Evolutionary conservation across 2,888 invertebrate genomes (phyloP), one percentile per base, ranked within the genome.

Genomic region (Ischnura elegans): DNA sequence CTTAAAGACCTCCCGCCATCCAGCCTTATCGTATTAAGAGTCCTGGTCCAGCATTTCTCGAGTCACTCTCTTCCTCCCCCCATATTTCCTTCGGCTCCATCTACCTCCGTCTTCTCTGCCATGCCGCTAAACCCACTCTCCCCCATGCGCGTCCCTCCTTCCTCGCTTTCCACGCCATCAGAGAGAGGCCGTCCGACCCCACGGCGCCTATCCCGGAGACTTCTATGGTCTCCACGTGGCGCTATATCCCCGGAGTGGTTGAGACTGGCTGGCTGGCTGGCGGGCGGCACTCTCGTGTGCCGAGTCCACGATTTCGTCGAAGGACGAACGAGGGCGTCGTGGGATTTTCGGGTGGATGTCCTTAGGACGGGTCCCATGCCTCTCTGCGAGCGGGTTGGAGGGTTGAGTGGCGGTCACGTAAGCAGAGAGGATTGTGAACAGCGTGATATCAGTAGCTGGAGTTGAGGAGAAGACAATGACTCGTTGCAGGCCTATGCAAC

Each of bases 151-250:
- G 3, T 16, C n/a, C 43, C 42, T 13, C 25, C 36, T 43, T 43
- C 8, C 43, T 45, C n/a, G 42, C 16, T 45, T 90, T 61, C 42
- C 61, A 25, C 61, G 51, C 36, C 87, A 87, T 87, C 87, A n/a
- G 47, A 47, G 5, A 51, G 19, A n/a, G 36, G 25, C 25, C 42
- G 87, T 55, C 87, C 36, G 87, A 55, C 87, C 87, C 87, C 55
- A 42, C 42, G 87, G 87, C 87, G 87, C 87, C 87, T 36, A 55
- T 51, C 87, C 36, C 87, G 19, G 87, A 51, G 29, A 46, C 51
- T 87, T 87, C 87, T 51, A 87, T 87, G 87, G 55, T 51, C 29
- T 87, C 29, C 87, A 87, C 87, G 87, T 55, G 87, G 55, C 51
- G 87, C 55, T 55, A 51, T 19, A 51, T 13, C n/a, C n/a, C n/a